Evolutionary conservation across 2,888 invertebrate species (phyloP).

Genomic region (Leptinotarsa haldemani): DNA sequence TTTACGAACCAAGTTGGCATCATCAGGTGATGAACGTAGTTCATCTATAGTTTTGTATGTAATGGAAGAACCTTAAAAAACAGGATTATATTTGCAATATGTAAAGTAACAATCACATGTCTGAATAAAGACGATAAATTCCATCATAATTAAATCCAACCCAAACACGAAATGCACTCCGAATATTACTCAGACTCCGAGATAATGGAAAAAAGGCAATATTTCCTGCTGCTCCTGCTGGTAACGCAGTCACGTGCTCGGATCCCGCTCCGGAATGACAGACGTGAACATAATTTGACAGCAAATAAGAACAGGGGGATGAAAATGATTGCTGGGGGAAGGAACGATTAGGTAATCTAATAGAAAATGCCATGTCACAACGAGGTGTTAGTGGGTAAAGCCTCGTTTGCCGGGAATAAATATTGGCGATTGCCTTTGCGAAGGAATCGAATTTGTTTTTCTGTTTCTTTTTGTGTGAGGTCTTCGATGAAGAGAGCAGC

Average conservation of each 20-base stretch:
- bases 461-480: background rate
- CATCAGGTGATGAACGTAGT: too few relatives aligned
- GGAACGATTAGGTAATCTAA: constrained; percentile 66
- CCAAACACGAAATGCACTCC: constrained; percentile 17
- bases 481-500: background rate
- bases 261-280: constrained; percentile 58
- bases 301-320: constrained; percentile 64
- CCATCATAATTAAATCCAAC: constrained; percentile 9
- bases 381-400: constrained; percentile 51
- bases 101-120: background rate
- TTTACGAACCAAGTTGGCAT: too few relatives aligned
- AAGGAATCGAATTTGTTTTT: constrained; percentile 23
- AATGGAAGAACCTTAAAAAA: too few relatives aligned
- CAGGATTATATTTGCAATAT: background rate
- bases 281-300: constrained; percentile 67
- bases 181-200: constrained; percentile 11
- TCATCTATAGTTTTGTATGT: too few relatives aligned
- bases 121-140: background rate
- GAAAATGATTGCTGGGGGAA: constrained; percentile 63
- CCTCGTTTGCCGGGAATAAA: constrained; percentile 25
- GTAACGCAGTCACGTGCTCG: constrained; percentile 21
- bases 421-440: constrained; percentile 19
- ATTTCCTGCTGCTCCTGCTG: constrained; percentile 17
- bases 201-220: constrained; percentile 19
- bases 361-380: constrained; percentile 61